A percentile compares a stretch with the other conserved stretches of the same genome.
These are phyloP conservation scores for Eretmocerus hayati DNA, from an alignment of 2,888 invertebrate genomes.

Conservation along the genomic window DNA sequence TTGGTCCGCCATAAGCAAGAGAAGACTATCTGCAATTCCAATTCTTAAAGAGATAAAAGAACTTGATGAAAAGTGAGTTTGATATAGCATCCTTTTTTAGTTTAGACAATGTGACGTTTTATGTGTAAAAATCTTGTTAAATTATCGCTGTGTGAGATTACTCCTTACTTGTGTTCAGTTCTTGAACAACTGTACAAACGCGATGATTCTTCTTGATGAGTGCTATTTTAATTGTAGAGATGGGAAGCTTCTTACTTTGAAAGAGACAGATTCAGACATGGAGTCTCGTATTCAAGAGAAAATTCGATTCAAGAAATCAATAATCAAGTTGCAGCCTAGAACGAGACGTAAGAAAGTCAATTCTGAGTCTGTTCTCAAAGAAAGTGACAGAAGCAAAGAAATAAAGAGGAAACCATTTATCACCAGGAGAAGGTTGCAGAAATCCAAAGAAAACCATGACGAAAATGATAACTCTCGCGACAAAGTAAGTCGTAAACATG, in stretches of 20 bases:
- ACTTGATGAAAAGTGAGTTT: constrained; percentile 59
- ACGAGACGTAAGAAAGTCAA: constrained; percentile 11
- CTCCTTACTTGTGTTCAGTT: no score
- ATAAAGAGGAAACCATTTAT: constrained; percentile 21
- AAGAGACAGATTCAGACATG: constrained; percentile 64
- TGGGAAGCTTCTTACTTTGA: constrained; percentile 57
- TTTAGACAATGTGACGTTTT: no score
- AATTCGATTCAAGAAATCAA: constrained; percentile 13
- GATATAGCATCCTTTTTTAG: not conserved
- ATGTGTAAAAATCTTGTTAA: no score
- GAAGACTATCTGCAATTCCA: constrained; percentile 66
- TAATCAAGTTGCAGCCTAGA: constrained; percentile 14
- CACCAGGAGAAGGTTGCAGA: constrained; percentile 26
- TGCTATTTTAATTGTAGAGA: no score
- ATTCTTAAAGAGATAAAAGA: constrained; percentile 64
- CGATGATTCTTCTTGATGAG: no score
- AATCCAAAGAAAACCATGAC: constrained; percentile 35
- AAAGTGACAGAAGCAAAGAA: constrained; percentile 21
- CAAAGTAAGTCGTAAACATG: no score
- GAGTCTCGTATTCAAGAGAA: constrained; percentile 44
- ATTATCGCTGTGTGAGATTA: no score
- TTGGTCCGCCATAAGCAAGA: constrained; percentile 70
- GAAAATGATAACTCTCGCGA: constrained; percentile 31
- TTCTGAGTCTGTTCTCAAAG: constrained; percentile 12
- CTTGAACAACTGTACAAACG: no score